Conservation (phyloP, 2,888 invertebrate genomes). For the Frankliniella intonsa region DNA sequence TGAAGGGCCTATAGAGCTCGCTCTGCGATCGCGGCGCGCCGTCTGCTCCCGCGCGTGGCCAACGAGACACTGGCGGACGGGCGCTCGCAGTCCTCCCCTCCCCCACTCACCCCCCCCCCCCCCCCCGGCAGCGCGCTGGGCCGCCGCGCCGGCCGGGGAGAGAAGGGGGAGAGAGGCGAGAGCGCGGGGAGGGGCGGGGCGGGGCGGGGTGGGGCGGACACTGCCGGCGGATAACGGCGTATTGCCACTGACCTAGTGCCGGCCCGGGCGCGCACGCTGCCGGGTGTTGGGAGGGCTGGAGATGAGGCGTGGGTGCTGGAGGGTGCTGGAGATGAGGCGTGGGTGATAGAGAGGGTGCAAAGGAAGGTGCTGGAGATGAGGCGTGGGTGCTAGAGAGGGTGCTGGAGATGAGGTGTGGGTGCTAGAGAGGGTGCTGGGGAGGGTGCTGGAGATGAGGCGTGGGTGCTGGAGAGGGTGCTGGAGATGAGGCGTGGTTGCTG, state of each 20-base stretch:
- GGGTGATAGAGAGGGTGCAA: neutral
- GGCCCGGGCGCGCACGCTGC: neutral
- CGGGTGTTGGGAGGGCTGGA: neutral
- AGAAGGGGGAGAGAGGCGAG: neutral
- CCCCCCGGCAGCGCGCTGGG: neutral
- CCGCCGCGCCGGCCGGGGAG: neutral
- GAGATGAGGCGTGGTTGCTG: neutral
- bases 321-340: neutral
- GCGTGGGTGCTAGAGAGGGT: no score
- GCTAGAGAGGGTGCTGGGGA: no score
- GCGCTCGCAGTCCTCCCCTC: neutral
- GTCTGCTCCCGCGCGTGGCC: conserved; percentile 17
- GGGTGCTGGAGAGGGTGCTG: neutral
- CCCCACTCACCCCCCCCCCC: neutral
- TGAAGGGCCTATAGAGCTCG: neutral
- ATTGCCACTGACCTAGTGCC: conserved; percentile 26
- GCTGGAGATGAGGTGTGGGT: no score
- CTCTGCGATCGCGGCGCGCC: neutral
- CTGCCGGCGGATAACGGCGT: neutral
- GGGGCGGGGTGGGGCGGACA: neutral
- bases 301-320: neutral
- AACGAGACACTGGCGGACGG: conserved; percentile 19
- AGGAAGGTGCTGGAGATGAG: neutral
- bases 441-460: neutral
- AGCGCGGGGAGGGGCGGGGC: neutral